phyloP scores from a whole-genome alignment of 2,797 vertebrate genomes.

The Pipistrellus kuhlii region DNA sequence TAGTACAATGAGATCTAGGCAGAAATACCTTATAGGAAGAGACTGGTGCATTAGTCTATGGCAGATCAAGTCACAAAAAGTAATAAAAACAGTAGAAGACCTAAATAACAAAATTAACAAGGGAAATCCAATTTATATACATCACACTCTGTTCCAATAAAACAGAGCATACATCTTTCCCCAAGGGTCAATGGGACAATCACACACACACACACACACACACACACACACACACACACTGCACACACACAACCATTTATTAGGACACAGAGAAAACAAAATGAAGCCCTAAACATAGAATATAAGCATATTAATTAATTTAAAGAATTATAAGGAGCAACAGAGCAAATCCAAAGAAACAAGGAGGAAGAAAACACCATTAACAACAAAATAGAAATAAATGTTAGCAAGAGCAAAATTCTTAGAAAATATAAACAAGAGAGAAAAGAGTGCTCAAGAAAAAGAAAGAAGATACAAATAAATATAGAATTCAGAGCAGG shows the following conservation, averaged over 20 bases:
- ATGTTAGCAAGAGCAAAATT: not conserved
- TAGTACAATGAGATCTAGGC: not conserved
- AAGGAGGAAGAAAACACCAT: not conserved
- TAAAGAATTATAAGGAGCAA: not conserved
- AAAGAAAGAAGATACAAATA: not conserved
- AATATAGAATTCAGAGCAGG: not conserved
- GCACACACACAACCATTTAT: not conserved
- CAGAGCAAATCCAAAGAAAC: not conserved
- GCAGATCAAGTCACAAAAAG: not conserved
- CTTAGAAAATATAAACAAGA: conserved; percentile 8
- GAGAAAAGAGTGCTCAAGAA: not conserved
- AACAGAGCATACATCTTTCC: not conserved
- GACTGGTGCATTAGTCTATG: not conserved
- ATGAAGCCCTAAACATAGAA: not conserved
- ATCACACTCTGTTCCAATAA: not conserved
- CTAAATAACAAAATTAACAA: not conserved
- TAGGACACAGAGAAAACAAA: not conserved
- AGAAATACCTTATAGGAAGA: not conserved
- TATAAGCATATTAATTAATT: not conserved
- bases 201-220: not conserved
- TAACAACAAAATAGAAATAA: not conserved
- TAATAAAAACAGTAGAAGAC: not conserved
- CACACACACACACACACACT: not conserved
- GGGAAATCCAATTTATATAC: not conserved
- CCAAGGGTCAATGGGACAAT: not conserved